Evolutionary conservation across 1,140 invertebrate species (phyloP).

Genomic region (Drosophila watanabei): DNA sequence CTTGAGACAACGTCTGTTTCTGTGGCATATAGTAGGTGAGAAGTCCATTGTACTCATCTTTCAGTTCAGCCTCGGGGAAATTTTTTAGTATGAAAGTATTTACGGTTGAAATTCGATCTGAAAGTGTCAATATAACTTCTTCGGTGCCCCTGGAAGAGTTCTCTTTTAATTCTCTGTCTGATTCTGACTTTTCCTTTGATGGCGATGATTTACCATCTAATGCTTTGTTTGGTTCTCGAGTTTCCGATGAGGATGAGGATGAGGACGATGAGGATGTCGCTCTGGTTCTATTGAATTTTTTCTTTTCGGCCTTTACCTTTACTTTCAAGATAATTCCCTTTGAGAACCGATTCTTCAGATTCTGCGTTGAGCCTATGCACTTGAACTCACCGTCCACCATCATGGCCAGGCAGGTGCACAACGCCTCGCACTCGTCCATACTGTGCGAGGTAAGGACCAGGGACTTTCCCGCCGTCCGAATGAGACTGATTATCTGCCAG

Average conservation of each 20-base stretch:
- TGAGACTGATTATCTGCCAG: conserved; percentile 90
- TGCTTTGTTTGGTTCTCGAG: no score
- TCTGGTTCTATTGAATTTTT: background rate
- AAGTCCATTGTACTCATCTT: conserved; percentile 91
- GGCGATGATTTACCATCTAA: no score
- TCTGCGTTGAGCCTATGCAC: conserved; percentile 90
- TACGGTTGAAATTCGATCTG: conserved; percentile 1
- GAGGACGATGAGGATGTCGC: background rate
- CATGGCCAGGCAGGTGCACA: conserved; percentile 94
- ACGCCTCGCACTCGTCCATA: conserved; percentile 95
- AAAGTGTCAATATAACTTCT: background rate
- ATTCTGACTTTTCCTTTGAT: no score
- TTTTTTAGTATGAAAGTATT: conserved; percentile 13
- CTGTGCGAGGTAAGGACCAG: conserved; percentile 93
- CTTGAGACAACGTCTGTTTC: conserved; percentile 88
- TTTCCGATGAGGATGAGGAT: no score
- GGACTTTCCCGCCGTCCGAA: conserved; percentile 88
- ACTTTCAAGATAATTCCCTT: conserved; percentile 88
- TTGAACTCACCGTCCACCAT: conserved; percentile 94
- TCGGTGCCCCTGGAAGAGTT: no score
- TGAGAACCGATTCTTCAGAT: conserved; percentile 89
- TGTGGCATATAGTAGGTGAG: conserved; percentile 90
- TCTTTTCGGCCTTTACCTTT: conserved; percentile 21
- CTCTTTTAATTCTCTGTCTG: no score
- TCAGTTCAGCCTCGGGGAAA: conserved; percentile 63